Conservation (phyloP, 2,888 invertebrate genomes). For the Callosobruchus maculatus region DNA sequence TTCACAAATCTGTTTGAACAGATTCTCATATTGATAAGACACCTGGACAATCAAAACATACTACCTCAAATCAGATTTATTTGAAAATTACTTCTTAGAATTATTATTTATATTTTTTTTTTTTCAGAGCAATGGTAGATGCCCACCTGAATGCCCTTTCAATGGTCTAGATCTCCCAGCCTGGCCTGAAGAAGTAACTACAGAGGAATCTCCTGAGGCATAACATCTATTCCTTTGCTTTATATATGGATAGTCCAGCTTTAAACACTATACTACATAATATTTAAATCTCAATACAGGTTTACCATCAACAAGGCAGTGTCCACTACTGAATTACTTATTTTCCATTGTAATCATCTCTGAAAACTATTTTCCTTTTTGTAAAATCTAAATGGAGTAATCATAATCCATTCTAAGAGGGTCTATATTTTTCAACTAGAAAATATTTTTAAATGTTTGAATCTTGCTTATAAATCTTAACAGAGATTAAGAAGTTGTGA, state of each 20-base stretch:
- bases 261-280: neutral
- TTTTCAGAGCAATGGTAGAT: slow-evolving; percentile 40
- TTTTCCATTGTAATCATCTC: neutral
- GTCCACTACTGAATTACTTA: neutral
- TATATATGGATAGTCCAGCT: neutral
- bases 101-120: neutral
- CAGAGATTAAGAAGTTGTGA: no score
- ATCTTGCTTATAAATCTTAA: no score
- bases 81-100: no score
- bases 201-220: slow-evolving; percentile 8
- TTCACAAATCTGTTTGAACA: no score
- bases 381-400: no score
- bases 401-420: no score
- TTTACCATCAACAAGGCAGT: neutral
- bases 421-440: no score
- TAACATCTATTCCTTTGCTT: slow-evolving; percentile 1
- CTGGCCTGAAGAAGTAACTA: slow-evolving; percentile 19
- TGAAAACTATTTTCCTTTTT: no score
- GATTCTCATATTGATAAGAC: no score
- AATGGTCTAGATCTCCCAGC: slow-evolving; percentile 32
- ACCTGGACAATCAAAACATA: no score
- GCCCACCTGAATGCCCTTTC: slow-evolving; percentile 41
- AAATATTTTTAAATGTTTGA: no score
- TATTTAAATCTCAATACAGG: neutral
- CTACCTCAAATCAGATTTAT: no score